Conservation (phyloP, 2,797 vertebrate species). For the Cyprinella venusta region DNA sequence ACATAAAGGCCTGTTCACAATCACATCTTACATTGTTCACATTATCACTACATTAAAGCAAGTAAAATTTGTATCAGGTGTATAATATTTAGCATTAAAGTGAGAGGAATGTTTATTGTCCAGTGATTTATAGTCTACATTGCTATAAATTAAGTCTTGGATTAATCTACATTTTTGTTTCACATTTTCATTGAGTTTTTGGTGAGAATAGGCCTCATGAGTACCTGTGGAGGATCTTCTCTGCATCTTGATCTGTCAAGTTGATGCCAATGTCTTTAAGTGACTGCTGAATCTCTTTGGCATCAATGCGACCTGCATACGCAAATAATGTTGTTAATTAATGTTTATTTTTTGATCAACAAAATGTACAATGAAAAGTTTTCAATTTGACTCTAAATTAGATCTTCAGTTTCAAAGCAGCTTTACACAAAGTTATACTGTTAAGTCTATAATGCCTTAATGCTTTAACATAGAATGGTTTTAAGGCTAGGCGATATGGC, state of each 20-base stretch:
- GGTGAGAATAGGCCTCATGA: background rate
- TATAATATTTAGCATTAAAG: conserved; percentile 3
- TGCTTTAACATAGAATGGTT: background rate
- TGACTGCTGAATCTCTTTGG: conserved; percentile 88
- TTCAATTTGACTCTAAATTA: background rate
- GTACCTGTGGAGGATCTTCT: conserved; percentile 91
- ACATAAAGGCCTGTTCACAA: background rate
- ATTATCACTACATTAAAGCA: background rate
- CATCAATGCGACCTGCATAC: conserved; percentile 85
- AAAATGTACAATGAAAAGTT: background rate
- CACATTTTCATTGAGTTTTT: background rate
- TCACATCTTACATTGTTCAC: background rate
- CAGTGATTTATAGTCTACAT: background rate
- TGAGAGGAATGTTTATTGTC: background rate
- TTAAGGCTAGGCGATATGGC: background rate
- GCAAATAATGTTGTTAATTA: conserved; percentile 16
- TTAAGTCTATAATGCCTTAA: background rate
- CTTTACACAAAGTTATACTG: background rate
- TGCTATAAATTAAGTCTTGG: background rate
- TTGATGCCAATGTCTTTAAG: conserved; percentile 86
- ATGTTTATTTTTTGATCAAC: background rate
- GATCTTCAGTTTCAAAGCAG: background rate
- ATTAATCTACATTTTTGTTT: background rate
- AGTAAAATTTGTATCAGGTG: background rate
- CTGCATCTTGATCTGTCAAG: conserved; percentile 84